Conservation (phyloP, 2,113 vertebrate species). For the Pachycephala philippinensis region DNA sequence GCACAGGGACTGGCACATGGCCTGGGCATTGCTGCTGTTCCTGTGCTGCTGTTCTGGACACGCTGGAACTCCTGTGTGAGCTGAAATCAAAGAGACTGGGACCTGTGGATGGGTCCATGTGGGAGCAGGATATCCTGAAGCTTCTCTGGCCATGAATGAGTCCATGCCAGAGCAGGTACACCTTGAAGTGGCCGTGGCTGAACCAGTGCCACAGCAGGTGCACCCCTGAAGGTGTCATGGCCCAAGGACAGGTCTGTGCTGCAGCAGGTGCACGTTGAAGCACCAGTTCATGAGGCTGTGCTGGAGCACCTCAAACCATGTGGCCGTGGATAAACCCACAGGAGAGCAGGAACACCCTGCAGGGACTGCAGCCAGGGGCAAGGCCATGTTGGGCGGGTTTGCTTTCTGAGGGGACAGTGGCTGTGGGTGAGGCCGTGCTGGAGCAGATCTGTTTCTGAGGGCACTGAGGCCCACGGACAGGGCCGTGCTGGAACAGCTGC, state of each 20-base stretch:
- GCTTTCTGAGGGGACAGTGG: not conserved
- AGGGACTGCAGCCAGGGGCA: not conserved
- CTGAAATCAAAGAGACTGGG: accelerated
- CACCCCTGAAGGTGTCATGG: accelerated
- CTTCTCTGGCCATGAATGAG: not conserved
- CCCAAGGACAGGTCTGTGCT: accelerated
- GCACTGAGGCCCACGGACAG: not conserved
- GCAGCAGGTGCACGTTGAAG: not conserved
- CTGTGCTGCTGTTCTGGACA: not conserved
- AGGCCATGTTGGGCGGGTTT: not conserved
- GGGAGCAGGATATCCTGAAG: not conserved
- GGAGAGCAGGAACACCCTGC: not conserved
- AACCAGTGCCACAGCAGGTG: not conserved
- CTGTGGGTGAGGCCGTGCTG: not conserved
- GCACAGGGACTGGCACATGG: not conserved
- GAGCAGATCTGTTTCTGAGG: accelerated
- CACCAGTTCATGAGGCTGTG: accelerated
- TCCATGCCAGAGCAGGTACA: not conserved
- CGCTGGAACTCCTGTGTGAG: accelerated
- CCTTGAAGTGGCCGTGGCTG: accelerated
- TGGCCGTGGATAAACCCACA: not conserved
- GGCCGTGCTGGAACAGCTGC: not conserved
- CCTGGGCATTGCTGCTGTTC: accelerated
- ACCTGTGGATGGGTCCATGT: accelerated
- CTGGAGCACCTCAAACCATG: accelerated